Evolutionary conservation across 1,140 invertebrate genomes (phyloP), one percentile per base, ranked within the genome.

Genomic region (Riptortus pedestris): DNA sequence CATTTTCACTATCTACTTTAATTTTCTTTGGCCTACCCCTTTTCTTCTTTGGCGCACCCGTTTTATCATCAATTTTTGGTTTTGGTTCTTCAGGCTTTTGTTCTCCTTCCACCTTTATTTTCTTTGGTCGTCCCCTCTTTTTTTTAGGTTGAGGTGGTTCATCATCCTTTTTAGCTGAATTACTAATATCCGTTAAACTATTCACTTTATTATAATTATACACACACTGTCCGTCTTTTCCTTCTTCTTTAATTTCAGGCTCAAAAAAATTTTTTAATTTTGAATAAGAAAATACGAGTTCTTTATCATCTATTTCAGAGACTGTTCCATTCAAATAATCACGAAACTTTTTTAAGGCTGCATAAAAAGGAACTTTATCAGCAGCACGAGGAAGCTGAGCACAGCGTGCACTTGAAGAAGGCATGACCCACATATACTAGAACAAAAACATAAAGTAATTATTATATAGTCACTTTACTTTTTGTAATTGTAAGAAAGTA

Each of bases 341-440:
- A 26, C 92, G 81, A 74, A 97, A 91, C 74, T 96, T 96, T 73
- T 93, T 94, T 20, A 98, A 78, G 22, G 93, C 93, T 43, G 87
- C 83, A 78, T 96, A 98, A 79, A 96, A 98, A 65, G 94, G 94
- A 38, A 98, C 91, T 77, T 98, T 98, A 77, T 97, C 94, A 1
- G 92, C 88, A 2, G 93, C 93, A 66, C 93, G 82, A 0, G 95
- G 95, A 67, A 97, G 78, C 73, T 97, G 93, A 27, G 93, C 91
- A 78, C 93, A 97, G 65, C 94, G 82, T 38, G 95, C 94, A 74
- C 91, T 95, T 24, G 93, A 96, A 43, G 94, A 97, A 65, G 95
- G 94, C 93, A 97, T 96, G 71, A 97, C 94, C 91, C 91, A 98
- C 79, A 96, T 92, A 74, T 93, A 88, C 93, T 97, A 80, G 43